A percentile compares a stretch with the other conserved stretches of the same genome.
phyloP scores from a whole-genome alignment of 2,888 invertebrate genomes.

The Hylaea fasciaria region DNA sequence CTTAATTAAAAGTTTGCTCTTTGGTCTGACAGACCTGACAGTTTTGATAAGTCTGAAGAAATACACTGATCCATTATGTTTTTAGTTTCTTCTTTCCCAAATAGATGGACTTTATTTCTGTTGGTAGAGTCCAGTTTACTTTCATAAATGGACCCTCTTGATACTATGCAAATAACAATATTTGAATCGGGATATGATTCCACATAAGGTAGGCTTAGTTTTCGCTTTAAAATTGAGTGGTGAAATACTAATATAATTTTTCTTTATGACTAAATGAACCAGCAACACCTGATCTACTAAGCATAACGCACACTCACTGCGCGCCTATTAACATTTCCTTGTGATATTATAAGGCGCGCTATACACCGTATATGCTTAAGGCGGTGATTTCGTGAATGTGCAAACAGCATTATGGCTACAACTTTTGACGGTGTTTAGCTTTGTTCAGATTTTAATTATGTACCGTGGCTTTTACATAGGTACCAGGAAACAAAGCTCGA shows the following conservation, averaged over 20 bases:
- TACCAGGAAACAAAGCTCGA: not conserved
- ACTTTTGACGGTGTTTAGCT: conserved; percentile 27
- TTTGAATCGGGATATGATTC: too few species aligned
- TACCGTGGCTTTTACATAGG: not conserved
- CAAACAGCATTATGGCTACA: conserved; percentile 39
- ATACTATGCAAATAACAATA: too few species aligned
- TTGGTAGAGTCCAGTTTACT: not conserved
- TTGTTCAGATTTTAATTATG: conserved; percentile 26
- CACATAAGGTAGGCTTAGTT: too few species aligned
- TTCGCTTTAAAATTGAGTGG: too few species aligned
- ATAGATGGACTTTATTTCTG: not conserved
- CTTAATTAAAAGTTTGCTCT: not conserved
- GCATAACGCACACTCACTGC: conserved; percentile 51
- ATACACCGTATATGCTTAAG: conserved; percentile 40
- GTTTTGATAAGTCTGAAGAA: too few species aligned
- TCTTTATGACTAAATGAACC: not conserved
- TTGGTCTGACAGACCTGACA: too few species aligned
- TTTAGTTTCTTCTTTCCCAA: not conserved
- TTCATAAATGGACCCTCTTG: too few species aligned
- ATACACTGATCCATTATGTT: too few species aligned
- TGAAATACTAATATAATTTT: not conserved
- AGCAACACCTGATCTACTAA: conserved; percentile 14
- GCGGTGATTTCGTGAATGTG: conserved; percentile 41
- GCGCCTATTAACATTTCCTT: conserved; percentile 56
- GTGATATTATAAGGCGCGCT: conserved; percentile 44